Evolutionary conservation across 2,888 invertebrate genomes (phyloP).

Genomic region (Hymenopus coronatus): DNA sequence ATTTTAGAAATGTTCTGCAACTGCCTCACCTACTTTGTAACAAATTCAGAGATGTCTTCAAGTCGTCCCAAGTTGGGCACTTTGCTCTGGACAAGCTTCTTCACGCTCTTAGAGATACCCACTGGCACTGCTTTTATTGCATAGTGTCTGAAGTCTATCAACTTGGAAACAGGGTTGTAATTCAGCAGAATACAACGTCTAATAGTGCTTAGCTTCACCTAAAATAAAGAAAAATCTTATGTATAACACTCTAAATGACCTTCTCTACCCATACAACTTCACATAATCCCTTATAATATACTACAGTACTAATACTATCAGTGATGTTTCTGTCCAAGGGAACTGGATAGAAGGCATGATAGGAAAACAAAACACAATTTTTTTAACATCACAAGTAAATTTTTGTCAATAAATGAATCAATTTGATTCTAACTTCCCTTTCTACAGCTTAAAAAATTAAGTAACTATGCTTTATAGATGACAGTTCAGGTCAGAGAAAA

Average conservation of each 20-base stretch:
- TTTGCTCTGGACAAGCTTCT: constrained; percentile 88
- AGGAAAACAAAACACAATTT: too few species aligned
- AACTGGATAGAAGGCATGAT: too few species aligned
- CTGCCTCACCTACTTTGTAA: constrained; percentile 64
- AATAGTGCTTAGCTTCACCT: constrained; percentile 85
- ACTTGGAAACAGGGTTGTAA: constrained; percentile 78
- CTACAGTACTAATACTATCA: too few species aligned
- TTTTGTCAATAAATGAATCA: too few species aligned
- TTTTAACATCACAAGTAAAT: too few species aligned
- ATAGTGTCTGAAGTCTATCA: constrained; percentile 92
- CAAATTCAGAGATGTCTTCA: constrained; percentile 82
- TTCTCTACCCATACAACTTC: not conserved
- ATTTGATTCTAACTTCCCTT: too few species aligned
- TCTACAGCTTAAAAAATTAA: too few species aligned
- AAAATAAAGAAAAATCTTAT: constrained; percentile 7
- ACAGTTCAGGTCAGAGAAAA: too few species aligned
- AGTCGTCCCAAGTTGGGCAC: constrained; percentile 85
- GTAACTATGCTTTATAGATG: too few species aligned
- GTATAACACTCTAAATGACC: too few species aligned
- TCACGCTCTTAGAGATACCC: constrained; percentile 85
- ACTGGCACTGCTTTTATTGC: constrained; percentile 89
- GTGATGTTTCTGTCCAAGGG: too few species aligned
- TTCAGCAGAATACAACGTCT: constrained; percentile 87
- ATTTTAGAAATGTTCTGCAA: not conserved
- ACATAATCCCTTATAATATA: not conserved